Conservation (phyloP, 2,888 invertebrate genomes). For the Lasioglossum oenotherae region DNA sequence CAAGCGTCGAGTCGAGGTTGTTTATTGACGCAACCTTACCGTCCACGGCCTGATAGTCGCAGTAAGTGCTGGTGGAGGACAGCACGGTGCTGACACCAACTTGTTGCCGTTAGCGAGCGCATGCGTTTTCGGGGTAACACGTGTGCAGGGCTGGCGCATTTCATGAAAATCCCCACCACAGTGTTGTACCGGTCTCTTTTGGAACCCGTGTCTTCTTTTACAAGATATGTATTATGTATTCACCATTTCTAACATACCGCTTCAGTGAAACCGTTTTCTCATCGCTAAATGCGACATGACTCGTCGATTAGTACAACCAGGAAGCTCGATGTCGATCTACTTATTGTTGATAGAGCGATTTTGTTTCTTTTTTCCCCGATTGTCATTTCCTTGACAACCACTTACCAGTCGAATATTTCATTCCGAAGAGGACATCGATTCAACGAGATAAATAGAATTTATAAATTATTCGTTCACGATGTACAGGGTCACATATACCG, state of each 20-base stretch:
- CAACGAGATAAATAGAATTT: neutral
- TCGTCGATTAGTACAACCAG: neutral
- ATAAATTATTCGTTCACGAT: slow-evolving; percentile 22
- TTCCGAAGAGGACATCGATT: neutral
- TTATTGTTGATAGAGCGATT: neutral
- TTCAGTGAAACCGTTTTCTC: neutral
- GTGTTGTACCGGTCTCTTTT: slow-evolving; percentile 25
- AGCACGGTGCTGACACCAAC: slow-evolving; percentile 71
- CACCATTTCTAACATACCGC: neutral
- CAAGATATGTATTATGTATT: too few species aligned
- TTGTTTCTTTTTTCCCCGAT: neutral
- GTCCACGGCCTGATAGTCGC: slow-evolving; percentile 54
- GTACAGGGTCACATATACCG: slow-evolving; percentile 25
- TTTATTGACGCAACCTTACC: slow-evolving; percentile 62
- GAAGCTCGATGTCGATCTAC: neutral
- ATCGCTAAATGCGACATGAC: neutral
- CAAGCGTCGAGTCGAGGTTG: slow-evolving; percentile 42
- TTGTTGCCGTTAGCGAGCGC: slow-evolving; percentile 73
- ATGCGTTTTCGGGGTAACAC: slow-evolving; percentile 69
- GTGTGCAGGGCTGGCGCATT: slow-evolving; percentile 64
- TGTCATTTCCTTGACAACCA: neutral
- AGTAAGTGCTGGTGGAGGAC: slow-evolving; percentile 27
- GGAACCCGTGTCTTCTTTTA: slow-evolving; percentile 1
- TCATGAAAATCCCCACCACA: slow-evolving; percentile 37
- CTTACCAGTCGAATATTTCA: neutral